phyloP scores from a whole-genome alignment of 2,797 vertebrate species.

The Antrozous pallidus region DNA sequence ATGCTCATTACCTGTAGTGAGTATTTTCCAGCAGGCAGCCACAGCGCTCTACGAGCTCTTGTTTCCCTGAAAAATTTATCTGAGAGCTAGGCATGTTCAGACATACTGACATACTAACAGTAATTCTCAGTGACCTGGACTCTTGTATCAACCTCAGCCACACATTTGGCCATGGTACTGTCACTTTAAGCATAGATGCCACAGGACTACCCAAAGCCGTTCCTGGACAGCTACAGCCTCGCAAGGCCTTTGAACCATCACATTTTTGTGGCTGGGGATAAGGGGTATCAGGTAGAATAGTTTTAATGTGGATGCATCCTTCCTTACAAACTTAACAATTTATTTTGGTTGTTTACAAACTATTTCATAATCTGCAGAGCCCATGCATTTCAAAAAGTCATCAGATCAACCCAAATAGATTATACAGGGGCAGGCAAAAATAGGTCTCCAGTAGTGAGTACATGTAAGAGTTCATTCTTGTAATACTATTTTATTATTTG shows the following conservation, averaged over 20 bases:
- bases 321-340: not conserved
- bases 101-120: rapidly evolving
- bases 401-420: not conserved
- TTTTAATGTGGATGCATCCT: not conserved
- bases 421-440: not conserved
- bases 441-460: not conserved
- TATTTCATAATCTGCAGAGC: not conserved
- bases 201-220: not conserved
- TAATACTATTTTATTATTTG: not conserved
- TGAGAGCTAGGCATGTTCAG: not conserved
- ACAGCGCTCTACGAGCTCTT: not conserved
- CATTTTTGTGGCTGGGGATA: not conserved
- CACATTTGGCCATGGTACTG: not conserved
- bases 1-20: not conserved
- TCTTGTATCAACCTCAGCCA: not conserved
- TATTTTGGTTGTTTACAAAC: not conserved
- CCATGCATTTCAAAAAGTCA: not conserved
- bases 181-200: not conserved
- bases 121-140: not conserved
- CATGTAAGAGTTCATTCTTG: not conserved
- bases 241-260: not conserved
- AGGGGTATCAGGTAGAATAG: not conserved
- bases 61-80: not conserved
- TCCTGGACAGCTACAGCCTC: not conserved
- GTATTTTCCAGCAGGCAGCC: not conserved